A percentile compares a stretch with the other conserved stretches of the same genome.
Conservation (phyloP, 2,888 invertebrate species). For the Dolomedes plantarius region DNA sequence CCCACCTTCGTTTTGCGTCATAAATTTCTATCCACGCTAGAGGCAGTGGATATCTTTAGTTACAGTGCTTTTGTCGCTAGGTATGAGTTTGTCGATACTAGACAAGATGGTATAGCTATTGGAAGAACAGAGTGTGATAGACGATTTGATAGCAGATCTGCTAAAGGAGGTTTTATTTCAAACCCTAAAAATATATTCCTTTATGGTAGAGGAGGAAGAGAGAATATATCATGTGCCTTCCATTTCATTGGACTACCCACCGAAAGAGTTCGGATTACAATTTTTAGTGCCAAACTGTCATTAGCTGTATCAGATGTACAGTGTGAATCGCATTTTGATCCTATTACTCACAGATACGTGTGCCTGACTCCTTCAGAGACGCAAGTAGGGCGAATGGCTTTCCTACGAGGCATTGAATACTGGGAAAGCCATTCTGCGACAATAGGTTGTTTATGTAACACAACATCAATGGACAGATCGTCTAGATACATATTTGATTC, state of each 20-base stretch:
- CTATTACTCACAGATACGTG: constrained; percentile 32
- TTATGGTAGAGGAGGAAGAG: constrained; percentile 88
- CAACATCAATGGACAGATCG: constrained; percentile 22
- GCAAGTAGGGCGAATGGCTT: constrained; percentile 18
- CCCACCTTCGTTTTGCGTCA: constrained; percentile 86
- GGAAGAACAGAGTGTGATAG: constrained; percentile 71
- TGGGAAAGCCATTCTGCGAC: constrained; percentile 61
- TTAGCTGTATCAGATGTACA: constrained; percentile 77
- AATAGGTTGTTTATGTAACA: constrained; percentile 72
- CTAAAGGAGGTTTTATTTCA: constrained; percentile 81
- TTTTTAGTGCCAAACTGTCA: constrained; percentile 84
- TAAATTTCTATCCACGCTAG: constrained; percentile 85
- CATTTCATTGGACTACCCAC: constrained; percentile 67
- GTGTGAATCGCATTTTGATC: constrained; percentile 45
- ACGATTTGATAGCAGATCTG: constrained; percentile 67
- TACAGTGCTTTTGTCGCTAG: constrained; percentile 84
- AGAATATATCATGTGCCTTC: constrained; percentile 83
- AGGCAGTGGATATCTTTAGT: constrained; percentile 85
- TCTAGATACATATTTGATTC: constrained; percentile 80
- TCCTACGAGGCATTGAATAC: constrained; percentile 39
- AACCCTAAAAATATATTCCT: constrained; percentile 89
- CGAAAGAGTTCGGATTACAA: constrained; percentile 76
- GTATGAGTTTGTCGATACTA: constrained; percentile 87
- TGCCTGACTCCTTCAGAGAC: constrained; percentile 6
- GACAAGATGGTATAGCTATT: constrained; percentile 74